Evolutionary conservation across 1,140 invertebrate species (phyloP).

Genomic region (Antheraea pernyi): DNA sequence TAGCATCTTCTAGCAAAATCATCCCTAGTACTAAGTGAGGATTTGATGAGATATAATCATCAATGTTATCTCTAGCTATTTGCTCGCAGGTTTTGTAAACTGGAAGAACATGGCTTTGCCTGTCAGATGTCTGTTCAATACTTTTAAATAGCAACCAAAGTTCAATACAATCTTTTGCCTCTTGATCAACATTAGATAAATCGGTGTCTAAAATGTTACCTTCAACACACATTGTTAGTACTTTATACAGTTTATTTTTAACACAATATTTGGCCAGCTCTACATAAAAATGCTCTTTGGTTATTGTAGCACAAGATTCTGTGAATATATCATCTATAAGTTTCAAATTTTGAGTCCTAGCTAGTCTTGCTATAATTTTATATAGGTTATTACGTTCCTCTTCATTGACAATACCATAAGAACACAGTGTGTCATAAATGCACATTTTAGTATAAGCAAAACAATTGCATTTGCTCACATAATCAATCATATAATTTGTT

Average conservation of each 20-base stretch:
- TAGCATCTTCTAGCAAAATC: constrained; percentile 68
- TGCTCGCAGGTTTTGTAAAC: constrained; percentile 76
- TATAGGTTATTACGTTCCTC: constrained; percentile 77
- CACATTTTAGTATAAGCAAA: constrained; percentile 78
- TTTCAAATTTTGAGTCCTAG: constrained; percentile 75
- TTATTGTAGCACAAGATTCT: constrained; percentile 76
- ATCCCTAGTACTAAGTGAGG: constrained; percentile 69
- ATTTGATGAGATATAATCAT: constrained; percentile 70
- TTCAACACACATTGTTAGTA: constrained; percentile 73
- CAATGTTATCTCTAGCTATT: constrained; percentile 65
- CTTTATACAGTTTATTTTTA: constrained; percentile 75
- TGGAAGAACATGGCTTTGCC: constrained; percentile 66
- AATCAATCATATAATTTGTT: constrained; percentile 80
- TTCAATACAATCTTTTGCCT: constrained; percentile 69
- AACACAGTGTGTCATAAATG: constrained; percentile 77
- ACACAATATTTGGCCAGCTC: constrained; percentile 79
- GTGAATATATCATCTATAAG: constrained; percentile 79
- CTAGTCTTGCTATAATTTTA: constrained; percentile 77
- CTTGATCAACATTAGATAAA: constrained; percentile 59
- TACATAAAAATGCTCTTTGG: constrained; percentile 76
- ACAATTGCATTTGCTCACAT: constrained; percentile 70
- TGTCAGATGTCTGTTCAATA: constrained; percentile 69
- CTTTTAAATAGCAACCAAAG: constrained; percentile 75
- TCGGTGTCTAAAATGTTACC: constrained; percentile 63
- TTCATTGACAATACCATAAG: constrained; percentile 78